Base-by-base conservation (phyloP, 2,888 invertebrate species). In the Blastobasis lacticolella region DNA sequence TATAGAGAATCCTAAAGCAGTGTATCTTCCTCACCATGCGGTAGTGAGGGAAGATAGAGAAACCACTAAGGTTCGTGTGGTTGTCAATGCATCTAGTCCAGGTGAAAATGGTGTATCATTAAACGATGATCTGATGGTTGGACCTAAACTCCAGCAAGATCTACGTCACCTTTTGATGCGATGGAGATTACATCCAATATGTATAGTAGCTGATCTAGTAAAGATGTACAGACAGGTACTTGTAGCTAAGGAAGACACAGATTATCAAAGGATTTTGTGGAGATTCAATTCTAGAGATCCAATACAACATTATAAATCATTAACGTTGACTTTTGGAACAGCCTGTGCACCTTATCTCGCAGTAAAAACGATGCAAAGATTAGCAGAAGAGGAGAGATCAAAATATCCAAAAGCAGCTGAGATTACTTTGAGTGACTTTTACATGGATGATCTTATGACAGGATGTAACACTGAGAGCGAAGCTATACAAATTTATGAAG, bases 11-110 rank as follows among this genome's bases (percentile, higher is more conserved):
- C 51, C 54, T 6, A 50, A 49, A 37, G 45, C 56, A 4, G 54
- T 61, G 1, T 64, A 66, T 38, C 46, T 65, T 45, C 67, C 69
- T 5, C 67, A 71, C 40, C 69, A 67, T 46, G 63, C 69, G 0
- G 64, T 71, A 0, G 36, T 68, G 2, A 55, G 58, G 5, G 51
- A 57, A 5, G 57, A 61, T 10, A 60, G 51, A 7, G 37, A 38
- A 0, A 57, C 61, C 4, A 56, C 60, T 0, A 59, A 62, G 45
- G 52, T 63, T 5, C 23, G 23, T 48, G 66, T 60, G 0, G 59
- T 64, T 4, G 61, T 61, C 43, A 54, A 63, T 49, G 58, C 57
- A 0, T 61, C 62, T 0, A 48, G 55, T 4, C 54, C 41, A 10
- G 51, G 52, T 1, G 10, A n/a, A 5, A 54, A 53, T n/a, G 50